Evolutionary conservation across 2,113 vertebrate species (phyloP), one percentile per base, ranked within the genome.

Genomic region (Xerus inauris): DNA sequence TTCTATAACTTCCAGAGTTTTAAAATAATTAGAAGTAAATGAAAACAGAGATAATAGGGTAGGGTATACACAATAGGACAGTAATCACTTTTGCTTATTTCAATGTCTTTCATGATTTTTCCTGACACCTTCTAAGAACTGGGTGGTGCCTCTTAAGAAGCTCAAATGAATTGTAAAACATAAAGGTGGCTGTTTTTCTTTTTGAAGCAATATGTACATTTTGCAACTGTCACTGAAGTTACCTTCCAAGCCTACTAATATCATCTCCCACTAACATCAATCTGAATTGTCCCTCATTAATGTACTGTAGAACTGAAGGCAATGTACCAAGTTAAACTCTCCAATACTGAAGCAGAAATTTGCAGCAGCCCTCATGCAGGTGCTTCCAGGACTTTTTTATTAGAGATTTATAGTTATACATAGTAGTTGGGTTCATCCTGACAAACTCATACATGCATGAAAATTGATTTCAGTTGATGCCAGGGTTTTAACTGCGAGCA

Each of bases 301-400:
- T n/a, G 1, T 6, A 79, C 1, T 38, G 24, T 3, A 45, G 3
- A 83, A 47, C 17, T 35, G 1, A 86, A 79, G 2, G 30, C 20
- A 6, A 59, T 30, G 2, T 1, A 20, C 4, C 22, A 69, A 26
- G 12, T 35, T 3, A 35, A 22, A 13, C 17, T n/a, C 9, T n/a
- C 54, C 24, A 54, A 72, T 59, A 12, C 6, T n/a, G 42, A 79
- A 38, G 0, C 12, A n/a, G 14, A 45, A 42, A 71, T 38, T 14
- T 3, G 0, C 9, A 89, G 3, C 32, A 3, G 10, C 11, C 12
- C 8, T 67, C 54, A 10, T 8, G 5, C 11, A 20, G 32, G 3
- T 51, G 20, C 54, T 57, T 19, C 54, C 20, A 57, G 54, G 20
- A 22, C 20, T 57, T 57, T 57, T 57, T 57, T 57, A 22, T 57